These are phyloP conservation scores for Melinopterus prodromus DNA, from an alignment of 2,888 invertebrate species.

Conservation along the genomic window DNA sequence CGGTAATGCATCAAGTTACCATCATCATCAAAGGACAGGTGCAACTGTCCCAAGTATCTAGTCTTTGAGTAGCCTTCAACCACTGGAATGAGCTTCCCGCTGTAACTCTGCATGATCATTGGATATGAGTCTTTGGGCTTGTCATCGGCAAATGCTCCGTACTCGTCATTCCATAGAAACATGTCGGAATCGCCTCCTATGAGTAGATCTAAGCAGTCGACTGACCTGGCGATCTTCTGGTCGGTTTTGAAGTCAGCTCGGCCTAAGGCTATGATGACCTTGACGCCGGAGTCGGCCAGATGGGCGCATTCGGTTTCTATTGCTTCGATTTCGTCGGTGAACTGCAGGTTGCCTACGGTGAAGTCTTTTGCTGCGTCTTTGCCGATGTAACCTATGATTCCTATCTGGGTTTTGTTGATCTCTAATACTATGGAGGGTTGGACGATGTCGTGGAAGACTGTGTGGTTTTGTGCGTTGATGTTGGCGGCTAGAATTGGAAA, in stretches of 20 bases:
- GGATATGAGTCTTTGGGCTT: conserved; percentile 80
- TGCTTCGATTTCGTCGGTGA: conserved; percentile 26
- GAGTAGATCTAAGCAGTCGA: conserved; percentile 84
- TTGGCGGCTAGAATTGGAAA: conserved; percentile 83
- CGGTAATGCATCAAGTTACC: conserved; percentile 68
- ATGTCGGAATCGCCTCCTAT: conserved; percentile 93
- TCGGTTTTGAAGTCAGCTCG: conserved; percentile 87
- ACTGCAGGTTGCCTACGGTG: conserved; percentile 4
- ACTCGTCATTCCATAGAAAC: conserved; percentile 83
- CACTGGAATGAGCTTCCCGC: conserved; percentile 78
- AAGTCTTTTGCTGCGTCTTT: conserved; percentile 68
- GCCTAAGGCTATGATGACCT: conserved; percentile 87
- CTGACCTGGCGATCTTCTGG: conserved; percentile 76
- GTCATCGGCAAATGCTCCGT: conserved; percentile 64
- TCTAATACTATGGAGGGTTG: conserved; percentile 15
- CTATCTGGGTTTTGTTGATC: conserved; percentile 70
- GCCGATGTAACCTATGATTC: conserved; percentile 87
- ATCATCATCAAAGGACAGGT: conserved; percentile 71
- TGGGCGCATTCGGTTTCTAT: conserved; percentile 24
- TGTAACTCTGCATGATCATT: conserved; percentile 71
- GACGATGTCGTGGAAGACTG: conserved; percentile 63
- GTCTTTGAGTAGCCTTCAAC: conserved; percentile 92
- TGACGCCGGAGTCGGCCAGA: conserved; percentile 67
- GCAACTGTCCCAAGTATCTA: conserved; percentile 85
- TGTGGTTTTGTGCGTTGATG: conserved; percentile 74